These are phyloP conservation scores for Pachypeltis micranthus DNA, from an alignment of 1,140 invertebrate species.

Conservation along the genomic window DNA sequence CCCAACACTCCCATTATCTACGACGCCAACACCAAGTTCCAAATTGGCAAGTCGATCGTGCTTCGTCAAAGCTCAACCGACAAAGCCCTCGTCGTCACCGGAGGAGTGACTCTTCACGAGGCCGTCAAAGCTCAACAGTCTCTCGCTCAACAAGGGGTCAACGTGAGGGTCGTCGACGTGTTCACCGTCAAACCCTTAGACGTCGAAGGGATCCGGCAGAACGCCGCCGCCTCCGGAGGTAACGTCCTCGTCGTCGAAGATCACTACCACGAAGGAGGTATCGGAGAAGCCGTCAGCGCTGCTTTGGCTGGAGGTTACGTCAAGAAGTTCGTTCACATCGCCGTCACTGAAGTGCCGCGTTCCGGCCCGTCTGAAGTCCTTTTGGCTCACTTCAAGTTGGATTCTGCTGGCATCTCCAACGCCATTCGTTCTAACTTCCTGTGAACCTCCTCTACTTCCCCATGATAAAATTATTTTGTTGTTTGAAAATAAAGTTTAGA, in stretches of 20 bases:
- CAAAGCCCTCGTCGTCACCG: slow-evolving; percentile 75
- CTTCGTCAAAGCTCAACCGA: slow-evolving; percentile 45
- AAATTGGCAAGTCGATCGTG: slow-evolving; percentile 52
- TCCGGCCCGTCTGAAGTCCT: slow-evolving; percentile 79
- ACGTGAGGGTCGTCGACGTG: slow-evolving; percentile 74
- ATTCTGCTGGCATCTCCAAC: not conserved
- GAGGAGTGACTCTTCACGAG: slow-evolving; percentile 87
- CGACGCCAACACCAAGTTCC: slow-evolving; percentile 70
- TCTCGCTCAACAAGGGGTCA: slow-evolving; percentile 54
- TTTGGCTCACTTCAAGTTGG: slow-evolving; percentile 43
- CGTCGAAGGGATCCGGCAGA: slow-evolving; percentile 54
- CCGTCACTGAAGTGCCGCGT: slow-evolving; percentile 74
- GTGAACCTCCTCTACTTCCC: too few relatives aligned
- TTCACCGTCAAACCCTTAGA: slow-evolving; percentile 97
- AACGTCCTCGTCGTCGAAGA: slow-evolving; percentile 89
- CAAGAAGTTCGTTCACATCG: slow-evolving; percentile 72
- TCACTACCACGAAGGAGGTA: slow-evolving; percentile 87
- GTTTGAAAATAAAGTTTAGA: too few relatives aligned
- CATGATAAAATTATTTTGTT: too few relatives aligned
- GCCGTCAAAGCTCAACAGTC: slow-evolving; percentile 72
- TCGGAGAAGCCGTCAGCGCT: slow-evolving; percentile 86
- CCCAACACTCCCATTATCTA: slow-evolving; percentile 84
- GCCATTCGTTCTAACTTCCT: too few relatives aligned
- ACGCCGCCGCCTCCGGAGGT: slow-evolving; percentile 70
- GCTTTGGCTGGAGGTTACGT: slow-evolving; percentile 61